phyloP scores from a whole-genome alignment of 2,888 invertebrate species.

The Netelia inedita region DNA sequence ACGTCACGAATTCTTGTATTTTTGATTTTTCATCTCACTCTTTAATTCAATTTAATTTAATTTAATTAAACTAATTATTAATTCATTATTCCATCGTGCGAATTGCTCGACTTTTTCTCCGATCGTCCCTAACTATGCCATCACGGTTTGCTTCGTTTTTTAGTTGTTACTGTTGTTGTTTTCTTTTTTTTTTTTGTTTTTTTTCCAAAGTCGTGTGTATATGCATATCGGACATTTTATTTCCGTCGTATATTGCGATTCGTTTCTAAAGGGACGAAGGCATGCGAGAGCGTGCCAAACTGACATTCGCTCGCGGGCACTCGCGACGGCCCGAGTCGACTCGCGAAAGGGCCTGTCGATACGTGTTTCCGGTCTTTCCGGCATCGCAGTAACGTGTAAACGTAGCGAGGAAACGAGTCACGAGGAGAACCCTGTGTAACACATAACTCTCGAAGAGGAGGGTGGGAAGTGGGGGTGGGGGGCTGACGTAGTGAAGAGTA shows the following conservation, averaged over 20 bases:
- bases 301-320: not conserved
- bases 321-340: not conserved
- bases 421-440: not conserved
- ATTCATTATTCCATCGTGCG: not conserved
- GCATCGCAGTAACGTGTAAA: not conserved
- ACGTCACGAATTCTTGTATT: not conserved
- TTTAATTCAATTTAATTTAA: no score
- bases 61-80: no score
- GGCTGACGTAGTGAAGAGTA: no score
- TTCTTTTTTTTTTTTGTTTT: not conserved
- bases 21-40: no score
- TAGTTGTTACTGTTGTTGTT: not conserved
- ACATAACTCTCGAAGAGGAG: not conserved
- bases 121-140: not conserved
- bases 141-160: no score
- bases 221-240: conserved; percentile 2
- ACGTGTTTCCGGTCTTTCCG: conserved; percentile 42
- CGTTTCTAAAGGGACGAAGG: conserved; percentile 30
- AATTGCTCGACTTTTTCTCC: conserved; percentile 12
- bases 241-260: conserved; percentile 20
- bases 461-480: no score
- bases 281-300: conserved; percentile 31
- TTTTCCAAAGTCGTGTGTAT: not conserved
- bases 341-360: conserved; percentile 56
- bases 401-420: conserved; percentile 17